Base-by-base conservation (phyloP, 2,888 invertebrate genomes). In the Caenorhabditis japonica region DNA sequence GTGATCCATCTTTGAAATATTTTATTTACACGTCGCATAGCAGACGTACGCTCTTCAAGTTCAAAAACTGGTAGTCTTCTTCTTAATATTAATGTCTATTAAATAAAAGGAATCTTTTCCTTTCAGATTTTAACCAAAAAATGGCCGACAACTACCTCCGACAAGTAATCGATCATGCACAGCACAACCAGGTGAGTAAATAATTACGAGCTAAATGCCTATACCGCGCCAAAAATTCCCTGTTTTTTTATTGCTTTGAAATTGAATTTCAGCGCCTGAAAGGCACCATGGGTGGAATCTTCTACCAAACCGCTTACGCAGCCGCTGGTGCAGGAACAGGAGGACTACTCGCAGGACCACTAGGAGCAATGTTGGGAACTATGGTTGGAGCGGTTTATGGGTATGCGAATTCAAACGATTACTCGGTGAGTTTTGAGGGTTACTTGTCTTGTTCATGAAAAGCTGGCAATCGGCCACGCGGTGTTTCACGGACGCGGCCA, bases 341-440 rank as follows among this genome's bases (percentile, higher is more conserved):
- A 25, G 72, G 72, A 39, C 53, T 72, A 15, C 12, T 66, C 2
- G 64, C 30, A n/a, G 72, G 72, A 47, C 72, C 72, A 19, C 38
- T 72, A 21, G 72, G 64, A 15, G 72, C 72, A 23, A 25, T 72
- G 66, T 27, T 72, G 3, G 72, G 72, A 13, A 60, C 72, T 12
- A 53, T 72, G 36, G 59, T 33, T 10, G 72, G 72, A 43, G 72
- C 59, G 3, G 53, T 72, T 49, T 47, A 56, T 23, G 72, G 72
- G 21, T 72, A 72, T n/a, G 44, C 49, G 3, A 66, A 60, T 21
- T 64, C 72, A 0, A 47, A 59, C 0, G 60, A 72, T 25, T 72
- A 72, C 41, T 43, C 53, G 21, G 72, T 72, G 8, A 30, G 43
- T n/a, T n/a, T n/a, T n/a, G n/a, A n/a, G n/a, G n/a, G n/a, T n/a